Percentiles rank a stretch among this genome's conserved stretches.
phyloP scores from a whole-genome alignment of 2,113 vertebrate species.

The Melanerpes formicivorus region DNA sequence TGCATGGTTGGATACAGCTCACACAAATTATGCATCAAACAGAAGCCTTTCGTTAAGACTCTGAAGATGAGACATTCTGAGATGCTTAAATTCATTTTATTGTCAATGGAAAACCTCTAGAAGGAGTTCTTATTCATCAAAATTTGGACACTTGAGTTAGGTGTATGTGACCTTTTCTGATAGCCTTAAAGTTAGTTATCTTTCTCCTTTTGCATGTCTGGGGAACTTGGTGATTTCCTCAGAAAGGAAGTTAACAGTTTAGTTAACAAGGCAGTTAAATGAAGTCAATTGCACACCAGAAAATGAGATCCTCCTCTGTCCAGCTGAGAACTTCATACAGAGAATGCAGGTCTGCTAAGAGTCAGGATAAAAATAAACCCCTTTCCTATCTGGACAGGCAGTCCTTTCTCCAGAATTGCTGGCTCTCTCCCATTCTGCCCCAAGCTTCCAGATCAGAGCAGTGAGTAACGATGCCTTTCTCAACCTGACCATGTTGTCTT shows the following conservation, averaged over 20 bases:
- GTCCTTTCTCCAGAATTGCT: neutral
- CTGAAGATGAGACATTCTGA: neutral
- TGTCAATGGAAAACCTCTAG: neutral
- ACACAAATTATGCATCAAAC: neutral
- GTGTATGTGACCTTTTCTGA: neutral
- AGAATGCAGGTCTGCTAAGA: neutral
- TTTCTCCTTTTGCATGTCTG: neutral
- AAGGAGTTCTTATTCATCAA: neutral
- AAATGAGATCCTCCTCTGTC: neutral
- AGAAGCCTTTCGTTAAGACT: neutral
- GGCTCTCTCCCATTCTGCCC: rapidly evolving
- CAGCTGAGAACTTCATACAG: neutral
- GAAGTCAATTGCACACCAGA: neutral
- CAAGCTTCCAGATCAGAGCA: neutral
- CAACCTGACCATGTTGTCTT: neutral
- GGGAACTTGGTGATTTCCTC: neutral
- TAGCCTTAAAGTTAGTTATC: neutral
- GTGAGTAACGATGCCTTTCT: rapidly evolving
- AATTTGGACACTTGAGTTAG: neutral
- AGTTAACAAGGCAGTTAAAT: neutral
- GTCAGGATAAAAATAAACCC: neutral
- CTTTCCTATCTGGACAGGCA: neutral
- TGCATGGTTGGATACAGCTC: neutral
- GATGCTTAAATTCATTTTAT: neutral
- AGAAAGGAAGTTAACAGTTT: neutral